Base-by-base conservation (phyloP, 1,140 invertebrate species). In the Drosophila kikkawai region DNA sequence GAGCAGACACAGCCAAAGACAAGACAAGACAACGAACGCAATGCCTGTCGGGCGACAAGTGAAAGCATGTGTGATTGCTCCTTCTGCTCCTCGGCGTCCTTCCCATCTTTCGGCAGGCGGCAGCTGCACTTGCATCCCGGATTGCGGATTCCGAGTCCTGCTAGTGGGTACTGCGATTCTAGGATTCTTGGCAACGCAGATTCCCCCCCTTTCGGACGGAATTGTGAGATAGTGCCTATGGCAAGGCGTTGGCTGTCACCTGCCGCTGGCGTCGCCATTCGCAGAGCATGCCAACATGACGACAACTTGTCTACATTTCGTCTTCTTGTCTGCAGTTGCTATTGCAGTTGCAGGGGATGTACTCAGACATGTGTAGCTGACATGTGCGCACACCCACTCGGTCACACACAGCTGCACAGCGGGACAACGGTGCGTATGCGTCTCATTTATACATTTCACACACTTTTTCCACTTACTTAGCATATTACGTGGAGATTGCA, bases 241-340 rank as follows among this genome's bases (percentile, higher is more conserved):
- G 75, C 75, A 78, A 56, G 73, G 71, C 74, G 60, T 78, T 77
- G 74, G 77, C 75, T 88, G 85, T 90, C 85, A 88, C 81, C 85
- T 88, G 85, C 85, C 82, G 81, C 79, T 66, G 80, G 73, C 84
- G 65, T 56, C 70, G 60, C 66, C 77, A 53, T 59, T 70, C 71
- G 83, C 79, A 65, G 82, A 77, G 71, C 47, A 79, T 79, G 77
- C 67, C 78, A 75, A 87, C 85, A 90, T 80, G 84, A 88, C 85
- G 87, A 84, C 85, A 90, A 81, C 74, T 84, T 87, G 84, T 87
- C 84, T 84, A 87, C 84, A 87, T 87, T 87, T 84, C 80, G 66
- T 83, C 83, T 83, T 88, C 76, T 60, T 53, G 61, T 73, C 77
- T 75, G 61, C 60, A 84, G 70, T 61, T 70, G 80, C 58, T 50